Conservation (phyloP, 2,888 invertebrate species). For the Aethes cnicana region DNA sequence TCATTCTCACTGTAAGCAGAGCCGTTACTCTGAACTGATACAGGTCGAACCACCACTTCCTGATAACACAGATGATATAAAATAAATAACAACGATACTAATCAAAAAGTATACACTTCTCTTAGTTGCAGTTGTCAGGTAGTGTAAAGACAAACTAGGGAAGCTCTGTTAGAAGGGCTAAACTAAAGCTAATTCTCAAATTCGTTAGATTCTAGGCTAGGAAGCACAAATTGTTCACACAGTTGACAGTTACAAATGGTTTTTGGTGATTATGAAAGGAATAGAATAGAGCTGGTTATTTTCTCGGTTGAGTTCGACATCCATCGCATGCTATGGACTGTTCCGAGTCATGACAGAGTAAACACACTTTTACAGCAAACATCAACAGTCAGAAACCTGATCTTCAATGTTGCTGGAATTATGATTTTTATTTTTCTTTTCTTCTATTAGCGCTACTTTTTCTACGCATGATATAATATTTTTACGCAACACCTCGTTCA, state of each 20-base stretch:
- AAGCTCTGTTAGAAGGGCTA: slow-evolving; percentile 31
- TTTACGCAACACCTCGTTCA: slow-evolving; percentile 65
- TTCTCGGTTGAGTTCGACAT: slow-evolving; percentile 34
- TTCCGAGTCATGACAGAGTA: slow-evolving; percentile 49
- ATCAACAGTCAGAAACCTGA: slow-evolving; percentile 69
- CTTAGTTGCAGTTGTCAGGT: slow-evolving; percentile 15
- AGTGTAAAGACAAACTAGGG: slow-evolving; percentile 22
- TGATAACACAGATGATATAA: slow-evolving; percentile 43
- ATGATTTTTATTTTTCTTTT: slow-evolving; percentile 65
- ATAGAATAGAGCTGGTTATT: slow-evolving; percentile 43
- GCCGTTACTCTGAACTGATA: slow-evolving; percentile 74
- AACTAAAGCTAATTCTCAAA: slow-evolving; percentile 25
- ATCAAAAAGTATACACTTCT: slow-evolving; percentile 6
- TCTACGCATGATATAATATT: slow-evolving; percentile 74
- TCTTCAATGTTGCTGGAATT: slow-evolving; percentile 52
- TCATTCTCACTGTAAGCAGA: slow-evolving; percentile 79
- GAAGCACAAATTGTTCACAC: slow-evolving; percentile 28
- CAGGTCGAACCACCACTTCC: slow-evolving; percentile 74
- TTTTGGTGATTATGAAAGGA: slow-evolving; percentile 30
- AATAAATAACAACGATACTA: slow-evolving; percentile 28
- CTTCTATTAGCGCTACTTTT: slow-evolving; percentile 72
- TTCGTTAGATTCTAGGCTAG: slow-evolving; percentile 30
- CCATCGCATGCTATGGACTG: slow-evolving; percentile 57
- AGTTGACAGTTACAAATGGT: slow-evolving; percentile 30
- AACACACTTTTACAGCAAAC: slow-evolving; percentile 61